Percentiles rank a stretch among this genome's conserved stretches.
Conservation (phyloP, 2,797 vertebrate genomes). For the Centroberyx gerrardi region DNA sequence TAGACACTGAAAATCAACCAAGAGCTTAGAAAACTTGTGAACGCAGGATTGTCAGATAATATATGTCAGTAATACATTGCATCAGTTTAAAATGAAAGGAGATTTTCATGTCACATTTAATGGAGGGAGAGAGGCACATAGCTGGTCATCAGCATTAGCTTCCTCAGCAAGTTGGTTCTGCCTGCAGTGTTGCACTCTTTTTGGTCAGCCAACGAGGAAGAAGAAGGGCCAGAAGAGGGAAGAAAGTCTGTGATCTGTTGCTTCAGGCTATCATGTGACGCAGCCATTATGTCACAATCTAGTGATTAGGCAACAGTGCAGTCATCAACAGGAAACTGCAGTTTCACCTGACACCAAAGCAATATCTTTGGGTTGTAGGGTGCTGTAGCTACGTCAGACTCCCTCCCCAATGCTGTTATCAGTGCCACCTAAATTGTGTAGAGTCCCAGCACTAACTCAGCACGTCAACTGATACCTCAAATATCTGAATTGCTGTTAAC, state of each 20-base stretch:
- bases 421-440: slow-evolving; percentile 33
- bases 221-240: slow-evolving; percentile 9
- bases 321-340: slow-evolving; percentile 67
- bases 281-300: slow-evolving; percentile 54
- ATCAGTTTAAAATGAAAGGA: background rate
- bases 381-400: slow-evolving; percentile 30
- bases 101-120: slow-evolving; percentile 9
- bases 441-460: slow-evolving; percentile 30
- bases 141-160: background rate
- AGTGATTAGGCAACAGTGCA: slow-evolving; percentile 49
- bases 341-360: slow-evolving; percentile 48
- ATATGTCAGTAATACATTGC: background rate
- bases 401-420: slow-evolving; percentile 36
- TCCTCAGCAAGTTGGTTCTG: slow-evolving; percentile 31
- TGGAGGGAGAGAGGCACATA: background rate
- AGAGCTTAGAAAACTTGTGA: slow-evolving; percentile 1
- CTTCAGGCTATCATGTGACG: slow-evolving; percentile 58
- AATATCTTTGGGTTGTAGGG: slow-evolving; percentile 25
- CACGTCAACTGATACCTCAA: slow-evolving; percentile 12
- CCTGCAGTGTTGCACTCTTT: slow-evolving; percentile 32
- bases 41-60: background rate
- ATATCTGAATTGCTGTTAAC: slow-evolving; percentile 45
- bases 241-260: slow-evolving; percentile 29
- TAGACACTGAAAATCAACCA: slow-evolving; percentile 14
- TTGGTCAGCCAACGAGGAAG: slow-evolving; percentile 9